Evolutionary conservation across 2,113 vertebrate species (phyloP).

Genomic region (Furnarius figulus): DNA sequence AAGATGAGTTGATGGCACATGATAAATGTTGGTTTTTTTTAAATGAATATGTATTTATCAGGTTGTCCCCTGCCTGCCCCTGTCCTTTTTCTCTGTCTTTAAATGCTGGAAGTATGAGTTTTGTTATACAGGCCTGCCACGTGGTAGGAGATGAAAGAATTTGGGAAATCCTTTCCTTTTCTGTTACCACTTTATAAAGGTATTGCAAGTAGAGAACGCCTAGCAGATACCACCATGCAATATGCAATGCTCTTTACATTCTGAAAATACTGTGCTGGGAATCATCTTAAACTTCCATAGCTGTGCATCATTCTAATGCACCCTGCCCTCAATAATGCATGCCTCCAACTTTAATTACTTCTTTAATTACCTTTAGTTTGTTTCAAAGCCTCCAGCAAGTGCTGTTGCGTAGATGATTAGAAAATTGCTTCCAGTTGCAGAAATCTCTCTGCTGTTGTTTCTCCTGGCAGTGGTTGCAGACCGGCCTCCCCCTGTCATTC

Average conservation of each 20-base stretch:
- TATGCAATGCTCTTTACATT: background rate
- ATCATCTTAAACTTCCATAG: conserved; percentile 50
- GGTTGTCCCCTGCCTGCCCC: background rate
- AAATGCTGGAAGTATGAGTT: background rate
- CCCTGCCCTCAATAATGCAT: conserved; percentile 69
- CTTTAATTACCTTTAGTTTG: conserved; percentile 83
- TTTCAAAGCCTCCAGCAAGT: conserved; percentile 79
- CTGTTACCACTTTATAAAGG: background rate
- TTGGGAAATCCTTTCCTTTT: background rate
- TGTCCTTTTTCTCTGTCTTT: background rate
- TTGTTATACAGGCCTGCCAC: background rate
- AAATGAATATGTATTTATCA: background rate
- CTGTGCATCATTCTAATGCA: conserved; percentile 31
- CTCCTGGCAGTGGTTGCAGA: conserved; percentile 89
- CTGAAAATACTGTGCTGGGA: background rate
- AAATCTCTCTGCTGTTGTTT: conserved; percentile 77
- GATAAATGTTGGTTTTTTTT: background rate
- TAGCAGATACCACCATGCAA: background rate
- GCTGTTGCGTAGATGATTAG: conserved; percentile 84
- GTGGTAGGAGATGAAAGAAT: background rate
- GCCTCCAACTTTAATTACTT: conserved; percentile 74
- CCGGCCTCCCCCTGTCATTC: conserved; percentile 93
- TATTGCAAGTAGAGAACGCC: background rate
- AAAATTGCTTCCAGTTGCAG: conserved; percentile 88
- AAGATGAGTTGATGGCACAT: background rate